phyloP scores from a whole-genome alignment of 2,113 vertebrate species.

The Petroica traversi region DNA sequence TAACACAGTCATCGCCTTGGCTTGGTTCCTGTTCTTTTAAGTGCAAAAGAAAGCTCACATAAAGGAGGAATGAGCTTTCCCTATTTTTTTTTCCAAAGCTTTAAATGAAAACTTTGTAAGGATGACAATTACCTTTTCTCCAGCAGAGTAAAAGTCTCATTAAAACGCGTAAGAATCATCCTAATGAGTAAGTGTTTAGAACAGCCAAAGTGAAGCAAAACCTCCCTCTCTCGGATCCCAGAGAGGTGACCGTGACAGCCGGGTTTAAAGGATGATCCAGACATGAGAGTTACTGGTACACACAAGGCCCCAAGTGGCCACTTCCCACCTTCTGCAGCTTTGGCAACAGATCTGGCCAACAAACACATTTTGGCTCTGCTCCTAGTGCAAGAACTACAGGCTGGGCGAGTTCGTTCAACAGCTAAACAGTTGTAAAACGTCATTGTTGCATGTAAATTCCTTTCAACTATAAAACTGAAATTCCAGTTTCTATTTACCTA shows the following conservation, averaged over 20 bases:
- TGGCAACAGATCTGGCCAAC: slow-evolving; percentile 59
- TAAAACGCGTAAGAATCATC: background rate
- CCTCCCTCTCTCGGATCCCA: background rate
- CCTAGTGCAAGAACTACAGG: slow-evolving; percentile 67
- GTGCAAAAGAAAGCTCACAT: background rate
- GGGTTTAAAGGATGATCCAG: slow-evolving; percentile 53
- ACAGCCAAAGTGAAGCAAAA: background rate
- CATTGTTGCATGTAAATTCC: slow-evolving; percentile 85
- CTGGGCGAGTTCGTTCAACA: slow-evolving; percentile 73
- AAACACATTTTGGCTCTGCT: slow-evolving; percentile 66
- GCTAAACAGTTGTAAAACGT: slow-evolving; percentile 78
- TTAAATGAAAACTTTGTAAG: slow-evolving; percentile 23
- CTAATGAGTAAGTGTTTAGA: background rate
- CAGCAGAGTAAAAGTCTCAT: slow-evolving; percentile 27
- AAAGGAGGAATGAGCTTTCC: slow-evolving; percentile 25
- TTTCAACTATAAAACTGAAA: slow-evolving; percentile 74
- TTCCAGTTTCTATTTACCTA: slow-evolving; percentile 80
- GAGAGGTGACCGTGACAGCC: background rate
- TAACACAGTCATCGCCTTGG: background rate
- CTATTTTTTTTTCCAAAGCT: slow-evolving; percentile 17
- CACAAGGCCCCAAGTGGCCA: slow-evolving; percentile 36
- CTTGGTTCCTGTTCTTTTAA: background rate
- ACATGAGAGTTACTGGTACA: slow-evolving; percentile 36
- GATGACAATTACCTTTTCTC: slow-evolving; percentile 35
- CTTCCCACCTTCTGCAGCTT: slow-evolving; percentile 51